Percentiles rank a stretch among this genome's conserved stretches.
phyloP scores from a whole-genome alignment of 2,888 invertebrate genomes.

The Allacma fusca region DNA sequence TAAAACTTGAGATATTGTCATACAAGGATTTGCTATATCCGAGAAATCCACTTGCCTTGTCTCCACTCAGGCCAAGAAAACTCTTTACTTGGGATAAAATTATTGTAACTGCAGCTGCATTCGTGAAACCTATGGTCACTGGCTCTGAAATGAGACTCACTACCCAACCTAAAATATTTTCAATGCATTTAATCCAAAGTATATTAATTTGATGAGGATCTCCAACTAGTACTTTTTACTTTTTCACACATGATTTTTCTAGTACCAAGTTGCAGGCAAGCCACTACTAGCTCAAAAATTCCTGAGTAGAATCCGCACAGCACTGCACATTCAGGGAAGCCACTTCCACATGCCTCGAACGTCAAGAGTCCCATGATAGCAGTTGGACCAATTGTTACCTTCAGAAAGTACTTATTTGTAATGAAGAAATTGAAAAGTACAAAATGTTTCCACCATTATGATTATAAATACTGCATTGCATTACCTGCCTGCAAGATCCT shows the following conservation, averaged over 20 bases:
- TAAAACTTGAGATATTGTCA: constrained; percentile 45
- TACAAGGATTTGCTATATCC: constrained; percentile 52
- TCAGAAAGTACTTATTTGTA: no score
- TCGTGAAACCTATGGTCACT: constrained; percentile 84
- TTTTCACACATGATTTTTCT: no score
- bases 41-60: constrained; percentile 53
- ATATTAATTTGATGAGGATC: no score
- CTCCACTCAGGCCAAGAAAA: constrained; percentile 69
- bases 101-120: constrained; percentile 85
- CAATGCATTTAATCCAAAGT: no score
- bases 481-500: constrained; percentile 68
- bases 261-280: constrained; percentile 55
- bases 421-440: no score
- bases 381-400: constrained; percentile 41
- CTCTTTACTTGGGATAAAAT: constrained; percentile 80
- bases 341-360: constrained; percentile 55
- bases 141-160: constrained; percentile 86
- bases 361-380: constrained; percentile 50
- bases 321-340: constrained; percentile 55
- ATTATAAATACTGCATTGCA: no score
- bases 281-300: constrained; percentile 56
- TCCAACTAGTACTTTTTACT: no score
- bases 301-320: constrained; percentile 58
- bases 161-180: constrained; percentile 74
- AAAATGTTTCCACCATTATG: not conserved